Evolutionary conservation across 2,888 invertebrate species (phyloP).

Genomic region (Eucriotettix oculatus): DNA sequence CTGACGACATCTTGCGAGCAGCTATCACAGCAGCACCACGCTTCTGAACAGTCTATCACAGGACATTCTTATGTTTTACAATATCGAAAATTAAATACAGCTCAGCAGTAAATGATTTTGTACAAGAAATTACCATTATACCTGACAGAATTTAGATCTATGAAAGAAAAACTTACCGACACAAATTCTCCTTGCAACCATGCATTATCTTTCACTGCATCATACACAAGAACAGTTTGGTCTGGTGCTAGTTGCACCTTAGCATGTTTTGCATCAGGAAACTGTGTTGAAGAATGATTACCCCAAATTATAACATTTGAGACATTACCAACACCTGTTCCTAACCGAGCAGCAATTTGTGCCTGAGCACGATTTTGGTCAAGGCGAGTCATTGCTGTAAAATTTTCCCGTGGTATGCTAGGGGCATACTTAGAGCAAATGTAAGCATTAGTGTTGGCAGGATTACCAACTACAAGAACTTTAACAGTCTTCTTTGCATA

Average conservation of each 20-base stretch:
- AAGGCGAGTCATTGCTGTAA: slow-evolving; percentile 93
- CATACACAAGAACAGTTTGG: slow-evolving; percentile 39
- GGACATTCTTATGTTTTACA: slow-evolving; percentile 3
- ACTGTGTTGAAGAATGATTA: slow-evolving; percentile 97
- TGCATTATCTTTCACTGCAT: slow-evolving; percentile 61
- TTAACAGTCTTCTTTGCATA: slow-evolving; percentile 84
- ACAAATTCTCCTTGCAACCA: slow-evolving; percentile 75
- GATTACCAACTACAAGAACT: slow-evolving; percentile 95
- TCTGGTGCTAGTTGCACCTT: slow-evolving; percentile 35
- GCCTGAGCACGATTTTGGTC: slow-evolving; percentile 96
- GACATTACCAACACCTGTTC: slow-evolving; percentile 51
- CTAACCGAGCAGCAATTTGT: slow-evolving; percentile 60
- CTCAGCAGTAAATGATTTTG: neutral
- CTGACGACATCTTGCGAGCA: slow-evolving; percentile 94
- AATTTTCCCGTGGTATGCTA: slow-evolving; percentile 88
- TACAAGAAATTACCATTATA: neutral
- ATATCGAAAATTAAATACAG: neutral
- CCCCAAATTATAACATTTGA: slow-evolving; percentile 96
- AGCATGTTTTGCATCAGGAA: slow-evolving; percentile 78
- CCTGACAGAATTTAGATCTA: neutral
- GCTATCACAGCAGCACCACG: slow-evolving; percentile 95
- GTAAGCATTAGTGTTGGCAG: slow-evolving; percentile 96
- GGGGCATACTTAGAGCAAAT: slow-evolving; percentile 93
- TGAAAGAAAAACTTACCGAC: slow-evolving; percentile 25
- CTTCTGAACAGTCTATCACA: slow-evolving; percentile 69